phyloP scores from a whole-genome alignment of 92 coral and sea anemone species.

The Zoanthus sansibaricus region DNA sequence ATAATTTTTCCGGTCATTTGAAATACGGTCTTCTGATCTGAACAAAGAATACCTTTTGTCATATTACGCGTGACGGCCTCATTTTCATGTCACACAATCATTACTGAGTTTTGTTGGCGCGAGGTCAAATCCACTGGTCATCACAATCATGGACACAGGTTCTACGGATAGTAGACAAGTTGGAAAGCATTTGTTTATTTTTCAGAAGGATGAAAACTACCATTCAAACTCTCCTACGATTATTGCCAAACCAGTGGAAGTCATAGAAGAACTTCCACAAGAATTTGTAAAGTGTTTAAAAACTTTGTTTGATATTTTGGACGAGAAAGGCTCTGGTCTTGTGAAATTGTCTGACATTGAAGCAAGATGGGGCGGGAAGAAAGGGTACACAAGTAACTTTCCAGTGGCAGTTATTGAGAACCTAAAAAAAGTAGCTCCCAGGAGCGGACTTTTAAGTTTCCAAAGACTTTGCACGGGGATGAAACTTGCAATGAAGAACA shows the following conservation, averaged over 20 bases:
- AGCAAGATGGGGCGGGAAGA: slow-evolving; percentile 75
- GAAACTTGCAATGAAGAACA: slow-evolving; percentile 74
- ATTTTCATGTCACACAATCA: slow-evolving; percentile 16
- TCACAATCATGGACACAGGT: slow-evolving; percentile 2
- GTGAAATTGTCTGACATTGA: slow-evolving; percentile 88
- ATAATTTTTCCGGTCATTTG: too few species aligned
- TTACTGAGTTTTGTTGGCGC: slow-evolving; percentile 8
- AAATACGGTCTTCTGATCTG: too few species aligned
- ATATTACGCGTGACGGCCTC: slow-evolving; percentile 40
- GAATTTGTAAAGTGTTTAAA: slow-evolving; percentile 90
- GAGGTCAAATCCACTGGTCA: slow-evolving; percentile 12
- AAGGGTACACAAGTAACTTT: slow-evolving; percentile 68
- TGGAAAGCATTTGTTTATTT: slow-evolving; percentile 78
- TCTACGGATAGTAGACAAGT: slow-evolving; percentile 68
- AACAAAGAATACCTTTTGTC: neutral
- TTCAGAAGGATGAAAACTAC: slow-evolving; percentile 56
- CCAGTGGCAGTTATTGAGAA: slow-evolving; percentile 78
- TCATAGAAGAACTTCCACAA: slow-evolving; percentile 76
- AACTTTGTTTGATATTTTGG: slow-evolving; percentile 89
- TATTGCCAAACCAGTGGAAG: slow-evolving; percentile 49
- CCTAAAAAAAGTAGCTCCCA: slow-evolving; percentile 79
- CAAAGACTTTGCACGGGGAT: slow-evolving; percentile 89
- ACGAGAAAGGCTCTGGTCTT: slow-evolving; percentile 79
- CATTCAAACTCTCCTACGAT: slow-evolving; percentile 34
- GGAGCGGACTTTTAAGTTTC: slow-evolving; percentile 85